Evolutionary conservation across 2,888 invertebrate genomes (phyloP).

Genomic region (Apamea crenata): DNA sequence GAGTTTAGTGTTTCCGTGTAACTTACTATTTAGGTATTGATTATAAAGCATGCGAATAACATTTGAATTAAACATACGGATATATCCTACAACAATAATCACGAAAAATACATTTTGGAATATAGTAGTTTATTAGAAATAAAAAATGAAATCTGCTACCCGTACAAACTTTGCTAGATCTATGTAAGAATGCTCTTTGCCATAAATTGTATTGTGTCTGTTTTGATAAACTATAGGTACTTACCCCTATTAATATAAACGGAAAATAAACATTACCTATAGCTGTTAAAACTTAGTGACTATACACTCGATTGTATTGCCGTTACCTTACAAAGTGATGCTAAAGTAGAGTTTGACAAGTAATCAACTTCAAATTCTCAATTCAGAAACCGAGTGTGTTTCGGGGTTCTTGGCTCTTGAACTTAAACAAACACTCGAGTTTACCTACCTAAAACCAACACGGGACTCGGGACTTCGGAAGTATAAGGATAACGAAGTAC

Average conservation of each 20-base stretch:
- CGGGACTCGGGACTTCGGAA: too few relatives aligned
- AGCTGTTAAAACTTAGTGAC: neutral
- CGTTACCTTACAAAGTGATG: neutral
- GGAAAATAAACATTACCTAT: neutral
- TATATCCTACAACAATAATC: too few relatives aligned
- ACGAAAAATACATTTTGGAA: neutral
- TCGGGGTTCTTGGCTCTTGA: neutral
- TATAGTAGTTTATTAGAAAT: neutral
- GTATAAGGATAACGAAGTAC: neutral
- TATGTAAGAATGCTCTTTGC: neutral
- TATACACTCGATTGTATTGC: neutral
- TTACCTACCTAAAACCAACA: slow-evolving; percentile 6
- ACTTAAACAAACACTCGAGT: neutral
- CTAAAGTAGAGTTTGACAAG: neutral
- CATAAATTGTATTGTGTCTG: neutral
- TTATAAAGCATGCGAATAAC: neutral
- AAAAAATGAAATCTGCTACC: neutral
- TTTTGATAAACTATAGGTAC: neutral
- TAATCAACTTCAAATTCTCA: neutral
- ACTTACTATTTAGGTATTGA: too few relatives aligned
- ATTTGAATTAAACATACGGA: too few relatives aligned
- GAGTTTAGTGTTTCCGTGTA: too few relatives aligned
- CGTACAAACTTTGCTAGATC: neutral
- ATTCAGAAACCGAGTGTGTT: neutral
- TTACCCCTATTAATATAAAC: neutral